Conservation (phyloP, 2,888 invertebrate genomes). For the Aporophyla lueneburgensis region DNA sequence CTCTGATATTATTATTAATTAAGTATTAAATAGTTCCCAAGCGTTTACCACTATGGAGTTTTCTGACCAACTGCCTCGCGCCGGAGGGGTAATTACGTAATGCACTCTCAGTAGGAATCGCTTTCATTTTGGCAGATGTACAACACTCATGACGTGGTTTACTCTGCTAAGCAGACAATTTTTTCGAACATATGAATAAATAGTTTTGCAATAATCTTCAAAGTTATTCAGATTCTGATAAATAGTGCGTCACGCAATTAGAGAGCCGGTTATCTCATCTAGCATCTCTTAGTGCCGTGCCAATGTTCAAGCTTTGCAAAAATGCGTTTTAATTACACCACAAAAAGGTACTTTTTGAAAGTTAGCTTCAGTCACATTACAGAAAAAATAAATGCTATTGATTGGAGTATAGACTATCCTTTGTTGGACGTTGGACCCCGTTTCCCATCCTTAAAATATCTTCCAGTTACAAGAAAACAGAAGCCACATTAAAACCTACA, state of each 20-base stretch:
- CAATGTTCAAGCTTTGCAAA: neutral
- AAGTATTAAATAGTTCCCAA: neutral
- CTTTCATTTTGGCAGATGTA: no score
- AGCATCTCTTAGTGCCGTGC: neutral
- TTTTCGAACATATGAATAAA: no score
- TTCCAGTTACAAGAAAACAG: conserved; percentile 47
- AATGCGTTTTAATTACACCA: neutral
- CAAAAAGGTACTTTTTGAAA: neutral
- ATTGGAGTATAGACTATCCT: neutral
- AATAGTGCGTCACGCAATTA: no score
- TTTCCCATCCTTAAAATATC: conserved; percentile 14
- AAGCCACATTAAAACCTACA: conserved; percentile 51
- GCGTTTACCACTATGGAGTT: neutral
- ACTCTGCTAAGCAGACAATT: no score
- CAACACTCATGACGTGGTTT: no score
- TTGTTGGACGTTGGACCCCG: neutral
- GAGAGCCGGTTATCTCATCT: neutral
- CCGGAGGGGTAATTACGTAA: no score
- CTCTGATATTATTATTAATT: neutral
- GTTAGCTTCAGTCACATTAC: no score
- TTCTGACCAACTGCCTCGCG: neutral
- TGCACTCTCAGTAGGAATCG: no score
- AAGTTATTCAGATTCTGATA: no score
- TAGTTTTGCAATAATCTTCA: no score
- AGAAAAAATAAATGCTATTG: neutral